Conservation (phyloP, 2,113 vertebrate genomes). For the Podocnemis expansa region DNA sequence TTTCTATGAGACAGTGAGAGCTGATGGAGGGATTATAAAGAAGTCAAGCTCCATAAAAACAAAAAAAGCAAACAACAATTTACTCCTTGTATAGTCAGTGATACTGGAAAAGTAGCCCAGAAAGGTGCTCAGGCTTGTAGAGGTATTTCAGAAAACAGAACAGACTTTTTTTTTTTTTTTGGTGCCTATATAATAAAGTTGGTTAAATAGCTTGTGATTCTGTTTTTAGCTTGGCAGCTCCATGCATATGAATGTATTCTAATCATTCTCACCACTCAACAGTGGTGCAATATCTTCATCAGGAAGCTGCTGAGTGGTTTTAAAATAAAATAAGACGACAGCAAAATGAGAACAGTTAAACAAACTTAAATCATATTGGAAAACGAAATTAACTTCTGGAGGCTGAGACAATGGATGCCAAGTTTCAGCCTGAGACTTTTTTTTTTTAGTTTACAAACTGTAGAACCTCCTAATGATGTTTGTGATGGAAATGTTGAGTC, state of each 20-base stretch:
- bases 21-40: not conserved
- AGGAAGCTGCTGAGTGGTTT: not conserved
- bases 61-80: not conserved
- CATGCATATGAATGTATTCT: not conserved
- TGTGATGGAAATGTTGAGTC: slow-evolving; percentile 68
- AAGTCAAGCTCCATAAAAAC: not conserved
- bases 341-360: slow-evolving; percentile 24
- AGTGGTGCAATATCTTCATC: not conserved
- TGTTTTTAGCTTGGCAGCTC: not conserved
- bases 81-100: not conserved
- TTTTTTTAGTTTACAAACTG: slow-evolving; percentile 64
- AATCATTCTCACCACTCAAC: not conserved
- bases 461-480: slow-evolving; percentile 67
- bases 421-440: slow-evolving; percentile 48
- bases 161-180: not conserved
- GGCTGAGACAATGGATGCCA: slow-evolving; percentile 31
- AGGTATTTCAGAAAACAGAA: not conserved
- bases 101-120: not conserved
- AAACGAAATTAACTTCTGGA: slow-evolving; percentile 43
- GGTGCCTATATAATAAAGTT: not conserved
- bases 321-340: slow-evolving; percentile 22
- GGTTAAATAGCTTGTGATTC: not conserved
- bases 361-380: slow-evolving; percentile 42
- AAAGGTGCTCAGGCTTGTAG: not conserved
- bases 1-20: fast-evolving